Evolutionary conservation across 1,140 invertebrate genomes (phyloP).

Genomic region (Calephelis virginiensis): DNA sequence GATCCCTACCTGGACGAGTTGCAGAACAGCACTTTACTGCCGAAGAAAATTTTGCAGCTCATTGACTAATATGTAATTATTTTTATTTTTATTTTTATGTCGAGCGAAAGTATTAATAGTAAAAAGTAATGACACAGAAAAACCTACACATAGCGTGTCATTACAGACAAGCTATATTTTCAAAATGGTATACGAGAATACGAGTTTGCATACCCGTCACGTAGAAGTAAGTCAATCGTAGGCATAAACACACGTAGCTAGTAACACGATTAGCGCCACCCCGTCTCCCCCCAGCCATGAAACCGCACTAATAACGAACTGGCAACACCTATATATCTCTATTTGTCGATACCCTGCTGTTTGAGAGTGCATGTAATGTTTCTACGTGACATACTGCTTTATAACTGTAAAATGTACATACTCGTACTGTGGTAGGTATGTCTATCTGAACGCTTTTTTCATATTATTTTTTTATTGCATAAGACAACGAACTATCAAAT

Average conservation of each 20-base stretch:
- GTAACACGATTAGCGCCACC: slow-evolving; percentile 16
- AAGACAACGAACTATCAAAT: too few relatives aligned
- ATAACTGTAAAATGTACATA: background rate
- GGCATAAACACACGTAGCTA: slow-evolving; percentile 11
- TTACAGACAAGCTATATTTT: too few relatives aligned
- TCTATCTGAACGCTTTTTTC: too few relatives aligned
- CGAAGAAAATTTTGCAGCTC: too few relatives aligned
- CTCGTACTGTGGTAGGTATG: background rate
- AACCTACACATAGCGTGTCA: too few relatives aligned
- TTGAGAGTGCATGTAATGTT: slow-evolving; percentile 10
- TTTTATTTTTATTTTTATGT: too few relatives aligned
- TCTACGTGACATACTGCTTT: slow-evolving; percentile 7
- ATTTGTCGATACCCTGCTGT: slow-evolving; percentile 27
- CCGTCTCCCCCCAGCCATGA: slow-evolving; percentile 23
- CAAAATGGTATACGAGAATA: background rate
- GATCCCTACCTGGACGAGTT: too few relatives aligned
- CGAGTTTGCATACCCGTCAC: background rate
- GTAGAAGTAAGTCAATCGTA: slow-evolving; percentile 14
- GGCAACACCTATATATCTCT: slow-evolving; percentile 32
- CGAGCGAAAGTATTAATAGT: too few relatives aligned
- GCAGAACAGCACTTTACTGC: too few relatives aligned
- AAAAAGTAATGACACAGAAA: too few relatives aligned
- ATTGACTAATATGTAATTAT: too few relatives aligned
- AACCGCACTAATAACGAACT: slow-evolving; percentile 38
- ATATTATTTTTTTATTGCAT: too few relatives aligned